phyloP scores from a whole-genome alignment of 2,797 vertebrate species.

The Chrosomus eos region DNA sequence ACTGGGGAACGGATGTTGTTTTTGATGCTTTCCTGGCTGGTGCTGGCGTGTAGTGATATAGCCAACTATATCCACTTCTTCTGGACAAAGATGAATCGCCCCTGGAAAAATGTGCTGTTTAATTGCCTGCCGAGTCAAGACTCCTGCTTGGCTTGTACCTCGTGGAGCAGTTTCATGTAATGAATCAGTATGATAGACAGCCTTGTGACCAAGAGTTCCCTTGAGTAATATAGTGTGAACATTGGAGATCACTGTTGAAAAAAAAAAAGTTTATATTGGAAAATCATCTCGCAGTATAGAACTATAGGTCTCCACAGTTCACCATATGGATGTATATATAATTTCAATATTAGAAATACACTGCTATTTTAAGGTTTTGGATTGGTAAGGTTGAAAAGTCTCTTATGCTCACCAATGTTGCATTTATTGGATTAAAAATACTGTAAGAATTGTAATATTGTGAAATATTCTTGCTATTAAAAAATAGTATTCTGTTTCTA shows the following conservation, averaged over 20 bases:
- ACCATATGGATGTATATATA: background rate
- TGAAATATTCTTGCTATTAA: background rate
- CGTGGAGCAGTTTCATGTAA: slow-evolving; percentile 51
- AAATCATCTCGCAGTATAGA: background rate
- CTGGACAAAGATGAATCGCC: slow-evolving; percentile 54
- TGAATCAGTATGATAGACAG: slow-evolving; percentile 59
- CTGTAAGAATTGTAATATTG: background rate
- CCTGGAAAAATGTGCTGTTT: slow-evolving; percentile 49
- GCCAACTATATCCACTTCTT: slow-evolving; percentile 25
- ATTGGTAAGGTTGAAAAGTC: background rate
- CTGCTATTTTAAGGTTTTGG: background rate
- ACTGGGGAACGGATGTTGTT: background rate
- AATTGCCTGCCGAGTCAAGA: slow-evolving; percentile 57
- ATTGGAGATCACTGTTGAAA: background rate
- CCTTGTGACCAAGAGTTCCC: slow-evolving; percentile 23
- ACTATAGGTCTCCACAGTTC: background rate
- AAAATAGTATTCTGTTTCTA: background rate
- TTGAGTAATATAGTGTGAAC: slow-evolving; percentile 28
- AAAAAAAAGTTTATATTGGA: background rate
- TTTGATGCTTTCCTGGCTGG: slow-evolving; percentile 33
- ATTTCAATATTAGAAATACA: too few species aligned
- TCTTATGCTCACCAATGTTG: background rate
- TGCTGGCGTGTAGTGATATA: slow-evolving; percentile 18
- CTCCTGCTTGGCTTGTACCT: slow-evolving; percentile 18
- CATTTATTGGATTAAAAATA: background rate